Conservation (phyloP, 2,113 vertebrate genomes). For the Gymnogyps californianus region DNA sequence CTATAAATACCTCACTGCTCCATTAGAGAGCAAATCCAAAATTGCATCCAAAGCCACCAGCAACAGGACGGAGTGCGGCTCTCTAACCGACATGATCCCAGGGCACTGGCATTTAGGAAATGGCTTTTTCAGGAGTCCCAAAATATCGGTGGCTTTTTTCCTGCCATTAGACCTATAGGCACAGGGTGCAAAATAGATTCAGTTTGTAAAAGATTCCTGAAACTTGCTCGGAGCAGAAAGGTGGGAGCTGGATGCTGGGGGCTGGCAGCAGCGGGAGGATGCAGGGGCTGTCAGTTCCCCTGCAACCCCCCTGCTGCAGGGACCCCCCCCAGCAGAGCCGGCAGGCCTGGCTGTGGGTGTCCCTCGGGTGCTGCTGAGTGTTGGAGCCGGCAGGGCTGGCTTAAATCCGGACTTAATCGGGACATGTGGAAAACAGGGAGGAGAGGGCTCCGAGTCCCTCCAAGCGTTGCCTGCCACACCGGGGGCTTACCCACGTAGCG, state of each 20-base stretch:
- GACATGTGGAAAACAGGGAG: rapidly evolving
- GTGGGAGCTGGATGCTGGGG: neutral
- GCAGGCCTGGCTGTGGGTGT: neutral
- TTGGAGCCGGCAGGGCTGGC: neutral
- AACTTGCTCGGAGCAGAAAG: neutral
- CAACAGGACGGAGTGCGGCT: rapidly evolving
- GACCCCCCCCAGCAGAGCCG: neutral
- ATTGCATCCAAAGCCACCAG: neutral
- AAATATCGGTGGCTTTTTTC: neutral
- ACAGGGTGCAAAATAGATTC: neutral
- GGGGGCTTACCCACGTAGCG: rapidly evolving
- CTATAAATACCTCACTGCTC: neutral
- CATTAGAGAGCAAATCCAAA: neutral
- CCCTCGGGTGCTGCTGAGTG: neutral
- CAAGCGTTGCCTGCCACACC: rapidly evolving
- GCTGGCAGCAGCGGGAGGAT: neutral
- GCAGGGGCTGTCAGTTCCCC: neutral
- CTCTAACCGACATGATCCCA: neutral
- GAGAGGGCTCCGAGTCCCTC: neutral
- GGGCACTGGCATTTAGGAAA: neutral
- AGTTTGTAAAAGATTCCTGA: neutral
- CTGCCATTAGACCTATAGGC: neutral
- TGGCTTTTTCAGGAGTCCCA: neutral
- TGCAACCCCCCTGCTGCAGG: neutral
- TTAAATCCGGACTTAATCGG: neutral